These are phyloP conservation scores for Ctenomys sociabilis DNA, from an alignment of 2,113 vertebrate genomes.

Conservation along the genomic window DNA sequence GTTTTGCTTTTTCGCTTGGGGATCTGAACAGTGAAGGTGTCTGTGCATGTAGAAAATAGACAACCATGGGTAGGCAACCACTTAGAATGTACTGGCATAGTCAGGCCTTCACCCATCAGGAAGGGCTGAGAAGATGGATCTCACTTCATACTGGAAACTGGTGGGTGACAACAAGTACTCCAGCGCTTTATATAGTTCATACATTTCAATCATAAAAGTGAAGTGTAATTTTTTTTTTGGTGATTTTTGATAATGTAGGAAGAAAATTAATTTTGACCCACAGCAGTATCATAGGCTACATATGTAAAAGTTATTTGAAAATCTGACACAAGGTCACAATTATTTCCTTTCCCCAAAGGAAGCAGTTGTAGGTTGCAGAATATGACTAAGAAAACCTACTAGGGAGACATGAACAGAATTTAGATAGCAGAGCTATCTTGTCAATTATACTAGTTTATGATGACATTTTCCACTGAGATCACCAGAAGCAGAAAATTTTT, in stretches of 20 bases:
- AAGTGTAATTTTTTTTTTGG: not conserved
- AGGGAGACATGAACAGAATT: not conserved
- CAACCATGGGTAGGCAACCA: rapidly evolving
- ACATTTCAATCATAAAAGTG: not conserved
- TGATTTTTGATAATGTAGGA: not conserved
- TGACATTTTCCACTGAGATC: not conserved
- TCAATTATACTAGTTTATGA: too few relatives aligned
- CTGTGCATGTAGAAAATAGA: not conserved
- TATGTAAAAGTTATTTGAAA: not conserved
- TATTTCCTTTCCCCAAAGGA: not conserved
- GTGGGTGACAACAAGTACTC: not conserved
- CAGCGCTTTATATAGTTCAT: not conserved
- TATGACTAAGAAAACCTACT: not conserved
- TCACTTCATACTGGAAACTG: not conserved
- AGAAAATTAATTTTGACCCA: not conserved
- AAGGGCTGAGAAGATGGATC: not conserved
- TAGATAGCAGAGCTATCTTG: not conserved
- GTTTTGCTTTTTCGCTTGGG: not conserved
- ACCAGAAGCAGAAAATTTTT: not conserved
- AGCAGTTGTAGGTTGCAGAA: not conserved
- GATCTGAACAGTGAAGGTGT: not conserved
- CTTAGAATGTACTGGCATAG: not conserved
- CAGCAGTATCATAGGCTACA: not conserved
- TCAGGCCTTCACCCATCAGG: not conserved
- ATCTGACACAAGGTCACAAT: not conserved